Base-by-base conservation (phyloP, 2,113 vertebrate genomes). In the Colistium nudipinnis region DNA sequence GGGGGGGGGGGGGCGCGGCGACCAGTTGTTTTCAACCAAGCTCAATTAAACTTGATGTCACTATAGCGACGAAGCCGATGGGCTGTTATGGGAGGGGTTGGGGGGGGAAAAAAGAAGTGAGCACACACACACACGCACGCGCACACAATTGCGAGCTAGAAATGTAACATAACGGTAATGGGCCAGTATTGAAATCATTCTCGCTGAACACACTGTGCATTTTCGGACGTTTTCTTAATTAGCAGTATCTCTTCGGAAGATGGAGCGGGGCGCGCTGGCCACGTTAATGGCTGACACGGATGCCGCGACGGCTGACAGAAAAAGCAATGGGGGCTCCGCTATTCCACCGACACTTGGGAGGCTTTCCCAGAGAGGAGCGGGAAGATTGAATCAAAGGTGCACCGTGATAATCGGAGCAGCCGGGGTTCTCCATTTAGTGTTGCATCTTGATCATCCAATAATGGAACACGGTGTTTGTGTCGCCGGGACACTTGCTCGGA, bases 51-150 rank as follows among this genome's bases (percentile, higher is more conserved):
- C 47, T 80, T 39, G 24, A 70, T 57, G 54, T 84, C 83, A 76
- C 83, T 69, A 83, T 85, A 66, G 78, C 62, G 53, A 89, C 83
- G 62, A 80, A 60, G 60, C 62, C 74, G 84, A 83, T 78, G 69
- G 78, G 70, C 76, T 69, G 81, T 78, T 75, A 75, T 30, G 51
- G 41, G 60, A 56, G 36, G 48, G 65, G 53, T 38, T 24, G 41
- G 17, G 45, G 27, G 28, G 41, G 17, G 45, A 31, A 53, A 45
- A 72, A 28, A 16, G 10, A 55, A 66, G 30, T 27, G 52, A 53
- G 39, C 33, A 74, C 35, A 25, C 38, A 14, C 43, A 33, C 4
- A 7, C 43, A 16, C 52, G 33, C 6, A 7, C 16, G 4, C 25
- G 39, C 24, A 9, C 31, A 27, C 49, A 36, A 78, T 24, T 59